Evolutionary conservation across 1,140 invertebrate species (phyloP).

Genomic region (Calephelis nemesis): DNA sequence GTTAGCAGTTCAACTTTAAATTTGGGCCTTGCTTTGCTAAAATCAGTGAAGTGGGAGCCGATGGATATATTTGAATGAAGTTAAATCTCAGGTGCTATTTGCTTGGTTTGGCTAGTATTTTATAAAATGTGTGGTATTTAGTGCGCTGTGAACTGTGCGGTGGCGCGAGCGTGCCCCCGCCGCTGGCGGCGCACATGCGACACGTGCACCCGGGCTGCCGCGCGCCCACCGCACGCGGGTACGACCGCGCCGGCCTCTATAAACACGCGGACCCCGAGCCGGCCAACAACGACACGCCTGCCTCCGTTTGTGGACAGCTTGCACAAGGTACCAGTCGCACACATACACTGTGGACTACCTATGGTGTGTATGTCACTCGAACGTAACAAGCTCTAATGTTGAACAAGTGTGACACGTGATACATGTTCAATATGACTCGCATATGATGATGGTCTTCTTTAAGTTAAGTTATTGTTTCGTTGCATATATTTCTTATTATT

Average conservation of each 20-base stretch:
- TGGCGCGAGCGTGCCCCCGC: constrained; percentile 83
- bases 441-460: no score
- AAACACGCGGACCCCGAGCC: constrained; percentile 36
- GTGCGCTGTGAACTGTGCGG: constrained; percentile 94
- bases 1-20: no score
- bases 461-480: neutral
- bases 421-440: constrained; percentile 20
- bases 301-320: constrained; percentile 52
- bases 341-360: no score
- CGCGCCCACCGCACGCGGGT: constrained; percentile 83
- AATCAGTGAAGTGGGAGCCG: no score
- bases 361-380: no score
- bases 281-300: constrained; percentile 26
- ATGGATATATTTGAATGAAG: no score
- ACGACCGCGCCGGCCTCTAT: constrained; percentile 58
- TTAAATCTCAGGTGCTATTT: no score
- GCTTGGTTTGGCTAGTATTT: no score
- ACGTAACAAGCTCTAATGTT: no score
- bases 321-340: constrained; percentile 44
- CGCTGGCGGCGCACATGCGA: constrained; percentile 95
- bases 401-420: neutral
- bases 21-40: no score
- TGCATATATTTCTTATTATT: constrained; percentile 6
- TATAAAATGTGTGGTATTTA: constrained; percentile 22
- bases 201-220: constrained; percentile 94